Percentiles rank a stretch among this genome's conserved stretches.
Conservation (phyloP, 2,888 invertebrate species). For the Amblyjoppa fuscipennis region DNA sequence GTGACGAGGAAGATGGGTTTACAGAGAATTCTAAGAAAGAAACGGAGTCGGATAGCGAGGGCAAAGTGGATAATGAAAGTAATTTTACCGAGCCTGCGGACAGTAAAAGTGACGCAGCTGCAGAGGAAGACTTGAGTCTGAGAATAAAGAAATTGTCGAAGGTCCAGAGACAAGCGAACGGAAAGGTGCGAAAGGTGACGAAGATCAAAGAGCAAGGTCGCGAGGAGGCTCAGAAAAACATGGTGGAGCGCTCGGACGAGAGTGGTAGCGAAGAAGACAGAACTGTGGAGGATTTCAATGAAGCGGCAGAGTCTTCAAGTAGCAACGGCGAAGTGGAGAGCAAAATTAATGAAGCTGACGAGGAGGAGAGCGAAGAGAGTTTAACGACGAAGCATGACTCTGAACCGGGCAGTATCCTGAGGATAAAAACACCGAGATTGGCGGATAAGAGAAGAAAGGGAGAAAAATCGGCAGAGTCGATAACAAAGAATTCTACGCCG, state of each 20-base stretch:
- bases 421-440: conserved; percentile 28
- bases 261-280: conserved; percentile 29
- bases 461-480: not conserved
- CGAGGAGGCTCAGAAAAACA: not conserved
- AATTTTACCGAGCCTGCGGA: not conserved
- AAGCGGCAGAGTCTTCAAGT: conserved; percentile 15
- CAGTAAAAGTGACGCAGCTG: conserved; percentile 21
- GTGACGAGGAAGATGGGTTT: conserved; percentile 33
- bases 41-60: conserved; percentile 18
- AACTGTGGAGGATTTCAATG: conserved; percentile 8
- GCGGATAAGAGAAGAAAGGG: conserved; percentile 47
- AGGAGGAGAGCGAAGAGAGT: conserved; percentile 30
- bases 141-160: conserved; percentile 70
- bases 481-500: not conserved
- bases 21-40: conserved; percentile 11
- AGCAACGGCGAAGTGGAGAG: not conserved
- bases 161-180: conserved; percentile 62
- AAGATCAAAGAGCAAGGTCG: conserved; percentile 1
- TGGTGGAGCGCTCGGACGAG: conserved; percentile 19
- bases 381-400: conserved; percentile 1
- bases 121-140: conserved; percentile 66
- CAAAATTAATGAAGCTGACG: conserved; percentile 23
- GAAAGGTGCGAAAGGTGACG: conserved; percentile 45
- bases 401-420: conserved; percentile 36
- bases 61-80: not conserved